Conservation (phyloP, 2,113 vertebrate genomes). For the Mormoops blainvillei region DNA sequence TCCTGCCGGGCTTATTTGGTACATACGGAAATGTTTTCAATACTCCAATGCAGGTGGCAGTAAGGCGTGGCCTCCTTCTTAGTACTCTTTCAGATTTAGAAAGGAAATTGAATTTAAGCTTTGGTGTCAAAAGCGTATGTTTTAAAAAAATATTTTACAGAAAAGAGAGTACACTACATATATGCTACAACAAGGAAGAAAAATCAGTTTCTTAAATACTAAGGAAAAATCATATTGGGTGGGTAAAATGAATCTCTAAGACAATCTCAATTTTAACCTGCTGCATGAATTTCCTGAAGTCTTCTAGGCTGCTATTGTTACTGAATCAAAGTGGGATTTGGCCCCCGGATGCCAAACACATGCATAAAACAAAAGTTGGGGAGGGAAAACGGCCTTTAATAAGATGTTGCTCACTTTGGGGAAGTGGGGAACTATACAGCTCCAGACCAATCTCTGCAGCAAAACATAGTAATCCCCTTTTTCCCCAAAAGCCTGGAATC, state of each 20-base stretch:
- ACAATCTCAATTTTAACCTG: background rate
- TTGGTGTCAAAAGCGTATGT: background rate
- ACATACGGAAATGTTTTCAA: conserved; percentile 1
- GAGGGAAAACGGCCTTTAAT: no score
- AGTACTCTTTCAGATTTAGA: background rate
- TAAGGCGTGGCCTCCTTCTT: background rate
- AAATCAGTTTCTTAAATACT: background rate
- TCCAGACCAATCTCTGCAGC: no score
- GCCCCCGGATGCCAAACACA: no score
- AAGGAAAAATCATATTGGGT: background rate
- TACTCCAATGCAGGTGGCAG: background rate
- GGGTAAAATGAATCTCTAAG: background rate
- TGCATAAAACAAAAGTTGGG: no score
- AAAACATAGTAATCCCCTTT: no score
- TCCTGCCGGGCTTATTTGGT: background rate
- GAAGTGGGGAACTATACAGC: no score
- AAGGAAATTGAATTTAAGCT: background rate
- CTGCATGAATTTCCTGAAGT: background rate
- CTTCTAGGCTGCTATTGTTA: background rate
- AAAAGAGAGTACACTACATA: background rate
- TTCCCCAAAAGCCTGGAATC: no score
- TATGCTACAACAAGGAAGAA: background rate
- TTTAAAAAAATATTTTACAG: background rate
- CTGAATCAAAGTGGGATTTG: no score
- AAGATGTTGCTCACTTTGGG: no score